Percentiles rank a stretch among this genome's conserved stretches.
Conservation (phyloP, 1,140 invertebrate genomes). For the Drosophila mojavensis region DNA sequence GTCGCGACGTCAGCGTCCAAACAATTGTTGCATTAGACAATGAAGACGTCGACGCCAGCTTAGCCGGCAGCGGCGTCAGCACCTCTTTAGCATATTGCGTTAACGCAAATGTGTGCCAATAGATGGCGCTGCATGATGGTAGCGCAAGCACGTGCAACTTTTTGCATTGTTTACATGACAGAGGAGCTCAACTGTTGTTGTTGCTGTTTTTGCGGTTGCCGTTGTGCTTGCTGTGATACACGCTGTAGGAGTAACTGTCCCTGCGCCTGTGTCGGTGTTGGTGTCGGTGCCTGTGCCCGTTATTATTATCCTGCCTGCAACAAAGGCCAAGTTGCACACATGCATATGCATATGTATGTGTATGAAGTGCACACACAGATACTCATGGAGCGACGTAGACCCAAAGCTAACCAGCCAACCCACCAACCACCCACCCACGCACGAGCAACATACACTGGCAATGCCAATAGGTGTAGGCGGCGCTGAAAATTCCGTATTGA, state of each 20-base stretch:
- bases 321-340: conserved; percentile 23
- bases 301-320: conserved; percentile 67
- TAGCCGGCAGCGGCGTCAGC: conserved; percentile 48
- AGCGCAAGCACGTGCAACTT: conserved; percentile 70
- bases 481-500: conserved; percentile 43
- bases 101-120: conserved; percentile 73
- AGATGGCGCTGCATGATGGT: conserved; percentile 75
- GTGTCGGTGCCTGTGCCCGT: conserved; percentile 4
- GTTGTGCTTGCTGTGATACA: conserved; percentile 31
- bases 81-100: conserved; percentile 74
- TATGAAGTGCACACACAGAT: conserved; percentile 12
- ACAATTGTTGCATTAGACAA: conserved; percentile 76
- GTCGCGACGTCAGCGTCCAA: conserved; percentile 43
- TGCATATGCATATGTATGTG: conserved; percentile 20
- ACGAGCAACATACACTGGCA: conserved; percentile 36
- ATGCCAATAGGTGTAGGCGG: conserved; percentile 50
- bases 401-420: conserved; percentile 18
- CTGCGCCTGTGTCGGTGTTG: not conserved
- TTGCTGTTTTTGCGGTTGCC: conserved; percentile 16
- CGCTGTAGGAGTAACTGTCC: conserved; percentile 4
- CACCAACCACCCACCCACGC: conserved; percentile 39
- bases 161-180: conserved; percentile 76
- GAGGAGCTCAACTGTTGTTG: conserved; percentile 42
- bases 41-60: conserved; percentile 33
- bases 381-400: conserved; percentile 26